phyloP scores from a whole-genome alignment of 30 jellyfish, hydroid and myxozoan genomes.

The Phacellophora camtschatica region DNA sequence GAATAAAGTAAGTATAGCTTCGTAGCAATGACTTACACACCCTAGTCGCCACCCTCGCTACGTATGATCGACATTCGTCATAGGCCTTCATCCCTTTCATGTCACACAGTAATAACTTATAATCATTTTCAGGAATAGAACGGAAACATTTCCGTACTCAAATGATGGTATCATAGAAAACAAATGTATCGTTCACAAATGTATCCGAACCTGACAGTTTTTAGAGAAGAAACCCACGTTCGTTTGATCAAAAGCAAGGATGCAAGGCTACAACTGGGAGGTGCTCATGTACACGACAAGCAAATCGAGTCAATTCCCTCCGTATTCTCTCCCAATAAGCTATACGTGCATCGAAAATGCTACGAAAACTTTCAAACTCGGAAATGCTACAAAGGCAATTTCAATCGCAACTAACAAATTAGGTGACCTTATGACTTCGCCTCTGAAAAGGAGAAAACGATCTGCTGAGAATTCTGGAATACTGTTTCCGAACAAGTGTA shows the following conservation, averaged over 20 bases:
- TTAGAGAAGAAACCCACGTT: background rate
- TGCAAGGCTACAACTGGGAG: conserved; percentile 11
- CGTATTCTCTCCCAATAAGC: background rate
- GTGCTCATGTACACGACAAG: conserved; percentile 1
- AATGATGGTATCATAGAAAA: background rate
- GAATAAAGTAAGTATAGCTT: background rate
- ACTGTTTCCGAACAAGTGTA: conserved; percentile 35
- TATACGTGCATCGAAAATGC: conserved; percentile 18
- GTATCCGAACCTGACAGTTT: background rate
- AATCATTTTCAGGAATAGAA: background rate
- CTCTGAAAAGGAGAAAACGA: conserved; percentile 44
- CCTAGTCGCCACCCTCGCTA: background rate
- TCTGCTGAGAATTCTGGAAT: background rate
- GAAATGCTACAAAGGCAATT: conserved; percentile 12
- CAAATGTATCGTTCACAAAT: background rate
- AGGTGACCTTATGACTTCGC: background rate
- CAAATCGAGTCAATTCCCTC: conserved; percentile 8
- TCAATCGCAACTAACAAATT: conserved; percentile 2
- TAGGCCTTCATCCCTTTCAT: background rate
- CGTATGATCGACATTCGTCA: background rate
- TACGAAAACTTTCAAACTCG: conserved; percentile 1
- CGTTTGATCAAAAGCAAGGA: conserved; percentile 12
- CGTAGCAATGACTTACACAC: background rate
- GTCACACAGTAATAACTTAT: background rate
- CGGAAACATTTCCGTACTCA: conserved; percentile 4